Evolutionary conservation across 1,140 invertebrate species (phyloP), one percentile per base, ranked within the genome.

Genomic region (Penaeus indicus): DNA sequence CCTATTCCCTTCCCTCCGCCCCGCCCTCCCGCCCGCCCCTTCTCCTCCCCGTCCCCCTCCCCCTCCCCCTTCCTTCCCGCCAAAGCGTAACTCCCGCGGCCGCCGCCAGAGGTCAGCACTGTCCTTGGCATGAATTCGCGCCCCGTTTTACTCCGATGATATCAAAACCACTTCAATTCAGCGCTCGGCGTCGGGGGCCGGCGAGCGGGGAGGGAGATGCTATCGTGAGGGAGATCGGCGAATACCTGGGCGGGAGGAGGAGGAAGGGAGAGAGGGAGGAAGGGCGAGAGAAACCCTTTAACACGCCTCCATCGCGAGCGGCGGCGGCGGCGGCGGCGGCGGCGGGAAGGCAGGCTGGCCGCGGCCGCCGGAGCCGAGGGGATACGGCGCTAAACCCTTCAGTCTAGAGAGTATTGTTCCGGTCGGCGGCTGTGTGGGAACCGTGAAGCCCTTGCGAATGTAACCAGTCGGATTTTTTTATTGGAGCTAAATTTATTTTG

Each of bases 121-220:
- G 75, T 27, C 85, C 79, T 78, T n/a, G 78, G 78, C 85, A 81
- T 87, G 85, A 81, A 87, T 82, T 87, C 79, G 67, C 77, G 85
- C 79, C 77, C 78, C 63, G 75, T 67, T 80, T 69, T 54, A 8
- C 54, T 60, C 79, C 42, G 85, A 87, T 87, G 85, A 87, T 87
- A 87, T 87, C 85, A 82, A 82, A 72, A 64, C 79, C 85, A 87
- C 78, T 81, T 79, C 79, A 87, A 87, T 87, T 87, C 85, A 82
- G 79, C 80, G 85, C 82, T 81, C 85, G 85, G 72, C 47, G 78
- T 67, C 32, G 85, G 72, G 79, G 78, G 72, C 84, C 21, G 61
- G 54, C 54, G 82, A 69, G 85, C 21, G 63, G 42, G 61, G 82
- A 69, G 85, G 25, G 63, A 87, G 85, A 87, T 87, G 78, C 62